A percentile compares a stretch with the other conserved stretches of the same genome.
phyloP scores from a whole-genome alignment of 2,888 invertebrate species.

The Caenorhabditis sp. region DNA sequence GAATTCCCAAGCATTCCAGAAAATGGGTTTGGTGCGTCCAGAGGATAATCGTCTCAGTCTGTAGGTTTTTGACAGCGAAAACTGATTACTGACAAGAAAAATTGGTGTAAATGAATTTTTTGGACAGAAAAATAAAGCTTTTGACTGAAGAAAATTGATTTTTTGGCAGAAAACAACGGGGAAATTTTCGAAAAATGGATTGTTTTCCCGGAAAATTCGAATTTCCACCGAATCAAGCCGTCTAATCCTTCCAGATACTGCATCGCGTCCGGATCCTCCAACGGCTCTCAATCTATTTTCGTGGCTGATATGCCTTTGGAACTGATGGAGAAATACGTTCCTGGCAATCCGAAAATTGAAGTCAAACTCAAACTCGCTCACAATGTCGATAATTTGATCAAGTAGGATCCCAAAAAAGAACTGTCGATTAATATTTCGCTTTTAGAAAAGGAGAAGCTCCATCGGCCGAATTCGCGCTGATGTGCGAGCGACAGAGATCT shows the following conservation, averaged over 20 bases:
- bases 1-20: slow-evolving; percentile 19
- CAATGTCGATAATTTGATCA: slow-evolving; percentile 23
- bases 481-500: slow-evolving; percentile 69
- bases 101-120: neutral
- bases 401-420: neutral
- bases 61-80: neutral
- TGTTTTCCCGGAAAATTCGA: too few relatives aligned
- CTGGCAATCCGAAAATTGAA: neutral
- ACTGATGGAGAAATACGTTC: neutral
- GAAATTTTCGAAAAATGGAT: too few relatives aligned
- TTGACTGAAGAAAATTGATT: too few relatives aligned
- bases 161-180: too few relatives aligned
- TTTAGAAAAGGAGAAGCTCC: slow-evolving; percentile 53
- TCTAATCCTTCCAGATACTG: slow-evolving; percentile 35
- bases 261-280: neutral
- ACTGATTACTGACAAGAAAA: too few relatives aligned
- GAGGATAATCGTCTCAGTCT: neutral
- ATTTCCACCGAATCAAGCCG: too few relatives aligned
- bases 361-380: slow-evolving; percentile 22
- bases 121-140: too few relatives aligned
- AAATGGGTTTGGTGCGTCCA: slow-evolving; percentile 24
- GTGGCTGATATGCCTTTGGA: slow-evolving; percentile 15
- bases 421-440: neutral
- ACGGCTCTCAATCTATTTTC: slow-evolving; percentile 3
- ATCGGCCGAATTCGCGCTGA: slow-evolving; percentile 68